Conservation (phyloP, 2,888 invertebrate species). For the Agrochola lychnidis region DNA sequence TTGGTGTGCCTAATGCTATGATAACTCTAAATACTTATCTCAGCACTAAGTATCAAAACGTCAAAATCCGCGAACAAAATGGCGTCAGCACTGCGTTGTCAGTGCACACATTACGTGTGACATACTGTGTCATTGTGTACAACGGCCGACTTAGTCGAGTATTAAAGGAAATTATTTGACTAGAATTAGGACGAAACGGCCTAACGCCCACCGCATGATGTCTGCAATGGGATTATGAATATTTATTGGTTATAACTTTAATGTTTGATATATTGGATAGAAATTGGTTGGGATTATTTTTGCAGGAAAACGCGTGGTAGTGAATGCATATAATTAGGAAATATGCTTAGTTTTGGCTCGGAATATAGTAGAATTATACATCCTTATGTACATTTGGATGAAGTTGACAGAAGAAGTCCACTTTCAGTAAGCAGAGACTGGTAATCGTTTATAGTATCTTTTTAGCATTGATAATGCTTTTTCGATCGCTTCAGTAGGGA, state of each 20-base stretch:
- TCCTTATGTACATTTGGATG: too few relatives aligned
- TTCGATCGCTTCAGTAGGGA: too few relatives aligned
- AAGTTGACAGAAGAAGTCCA: neutral
- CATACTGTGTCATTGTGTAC: conserved; percentile 86
- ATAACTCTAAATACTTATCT: neutral
- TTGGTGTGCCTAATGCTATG: neutral
- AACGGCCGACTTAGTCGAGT: conserved; percentile 83
- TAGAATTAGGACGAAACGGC: conserved; percentile 74
- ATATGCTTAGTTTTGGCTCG: conserved; percentile 1
- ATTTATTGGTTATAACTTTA: conserved; percentile 67
- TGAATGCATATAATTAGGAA: conserved; percentile 34
- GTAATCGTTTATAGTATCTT: neutral
- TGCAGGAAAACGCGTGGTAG: conserved; percentile 45
- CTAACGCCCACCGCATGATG: conserved; percentile 72
- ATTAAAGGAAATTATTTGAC: conserved; percentile 84
- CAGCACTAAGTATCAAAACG: conserved; percentile 74
- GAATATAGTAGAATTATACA: neutral
- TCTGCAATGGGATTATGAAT: conserved; percentile 69
- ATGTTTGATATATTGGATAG: conserved; percentile 65
- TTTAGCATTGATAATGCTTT: too few relatives aligned
- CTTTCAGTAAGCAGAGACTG: neutral
- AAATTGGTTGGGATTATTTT: conserved; percentile 54
- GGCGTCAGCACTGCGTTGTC: conserved; percentile 77
- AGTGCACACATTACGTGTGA: conserved; percentile 88
- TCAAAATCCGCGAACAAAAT: conserved; percentile 58